Evolutionary conservation across 2,113 vertebrate genomes (phyloP).

Genomic region (Grus americana): DNA sequence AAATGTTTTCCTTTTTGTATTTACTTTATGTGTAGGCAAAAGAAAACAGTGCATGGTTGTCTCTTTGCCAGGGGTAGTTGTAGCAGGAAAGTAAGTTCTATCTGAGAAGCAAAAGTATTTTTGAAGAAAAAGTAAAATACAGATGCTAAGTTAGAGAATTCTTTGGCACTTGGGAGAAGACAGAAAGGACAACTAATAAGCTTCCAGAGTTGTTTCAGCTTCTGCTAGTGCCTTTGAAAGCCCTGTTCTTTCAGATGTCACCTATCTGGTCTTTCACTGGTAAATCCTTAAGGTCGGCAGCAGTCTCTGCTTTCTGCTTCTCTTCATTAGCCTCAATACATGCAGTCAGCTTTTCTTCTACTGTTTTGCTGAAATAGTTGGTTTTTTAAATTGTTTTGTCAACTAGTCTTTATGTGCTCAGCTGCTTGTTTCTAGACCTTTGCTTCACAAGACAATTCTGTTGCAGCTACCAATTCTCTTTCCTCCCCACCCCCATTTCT

Average conservation of each 20-base stretch:
- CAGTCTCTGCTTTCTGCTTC: not conserved
- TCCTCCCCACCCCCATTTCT: not conserved
- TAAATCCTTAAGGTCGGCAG: not conserved
- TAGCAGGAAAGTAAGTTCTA: not conserved
- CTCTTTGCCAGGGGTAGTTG: not conserved
- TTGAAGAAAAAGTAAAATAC: not conserved
- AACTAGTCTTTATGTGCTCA: not conserved
- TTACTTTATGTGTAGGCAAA: not conserved
- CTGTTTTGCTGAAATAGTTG: slow-evolving; percentile 47
- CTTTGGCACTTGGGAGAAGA: not conserved
- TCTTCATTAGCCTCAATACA: slow-evolving; percentile 40
- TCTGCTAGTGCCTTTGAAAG: not conserved
- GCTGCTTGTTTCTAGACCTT: not conserved
- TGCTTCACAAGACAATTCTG: not conserved
- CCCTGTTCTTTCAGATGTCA: not conserved
- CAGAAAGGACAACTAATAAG: not conserved
- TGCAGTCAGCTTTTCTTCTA: slow-evolving; percentile 21
- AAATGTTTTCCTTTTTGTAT: not conserved
- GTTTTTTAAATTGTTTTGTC: slow-evolving; percentile 8
- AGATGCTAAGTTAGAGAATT: not conserved
- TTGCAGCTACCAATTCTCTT: not conserved
- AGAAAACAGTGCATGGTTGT: not conserved
- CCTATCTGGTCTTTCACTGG: not conserved
- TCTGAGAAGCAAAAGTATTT: not conserved
- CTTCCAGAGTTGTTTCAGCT: not conserved